Evolutionary conservation across 1,140 invertebrate species (phyloP).

Genomic region (Zophobas morio): DNA sequence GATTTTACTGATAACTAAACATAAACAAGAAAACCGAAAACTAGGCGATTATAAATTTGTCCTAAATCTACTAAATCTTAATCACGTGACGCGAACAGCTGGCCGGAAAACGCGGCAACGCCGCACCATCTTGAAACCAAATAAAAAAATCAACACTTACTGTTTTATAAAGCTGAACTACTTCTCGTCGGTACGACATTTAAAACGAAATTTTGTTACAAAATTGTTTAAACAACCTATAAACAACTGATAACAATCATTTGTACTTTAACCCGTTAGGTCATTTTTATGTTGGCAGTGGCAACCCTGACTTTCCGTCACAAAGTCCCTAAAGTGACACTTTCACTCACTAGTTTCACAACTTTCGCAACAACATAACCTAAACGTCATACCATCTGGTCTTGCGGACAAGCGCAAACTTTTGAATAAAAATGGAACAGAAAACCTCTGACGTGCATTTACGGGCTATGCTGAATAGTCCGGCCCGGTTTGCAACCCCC

Average conservation of each 20-base stretch:
- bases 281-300: slow-evolving; percentile 10
- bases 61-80: too few relatives aligned
- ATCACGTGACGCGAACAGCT: too few relatives aligned
- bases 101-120: too few relatives aligned
- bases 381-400: not conserved
- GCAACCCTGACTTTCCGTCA: not conserved
- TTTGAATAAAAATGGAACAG: slow-evolving; percentile 49
- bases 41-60: too few relatives aligned
- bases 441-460: slow-evolving; percentile 59
- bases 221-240: not conserved
- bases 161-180: slow-evolving; percentile 69
- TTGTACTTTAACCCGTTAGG: slow-evolving; percentile 20
- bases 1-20: too few relatives aligned
- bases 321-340: not conserved
- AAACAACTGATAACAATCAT: not conserved
- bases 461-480: slow-evolving; percentile 62
- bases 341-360: not conserved
- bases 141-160: slow-evolving; percentile 59
- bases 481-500: slow-evolving; percentile 54
- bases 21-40: too few relatives aligned
- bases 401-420: too few relatives aligned
- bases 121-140: not conserved
- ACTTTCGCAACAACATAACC: slow-evolving; percentile 5
- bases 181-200: slow-evolving; percentile 67
- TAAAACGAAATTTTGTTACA: slow-evolving; percentile 19